phyloP scores from a whole-genome alignment of 2,888 invertebrate species.

The Phalera bucephala region DNA sequence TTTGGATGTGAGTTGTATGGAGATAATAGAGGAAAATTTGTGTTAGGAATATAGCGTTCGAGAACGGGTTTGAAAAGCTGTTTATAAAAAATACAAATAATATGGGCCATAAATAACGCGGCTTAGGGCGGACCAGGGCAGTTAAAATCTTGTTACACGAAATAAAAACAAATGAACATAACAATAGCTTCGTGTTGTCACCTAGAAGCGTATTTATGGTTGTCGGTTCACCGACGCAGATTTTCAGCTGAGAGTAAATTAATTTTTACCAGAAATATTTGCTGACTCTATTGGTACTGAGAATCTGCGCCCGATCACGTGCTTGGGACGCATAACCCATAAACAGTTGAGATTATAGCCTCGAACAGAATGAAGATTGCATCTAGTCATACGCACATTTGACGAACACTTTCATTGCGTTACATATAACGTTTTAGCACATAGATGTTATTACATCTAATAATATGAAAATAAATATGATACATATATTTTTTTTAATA shows the following conservation, averaged over 20 bases:
- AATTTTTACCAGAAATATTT: no score
- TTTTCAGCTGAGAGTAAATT: no score
- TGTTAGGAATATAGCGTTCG: slow-evolving; percentile 61
- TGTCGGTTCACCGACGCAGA: slow-evolving; percentile 58
- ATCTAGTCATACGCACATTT: slow-evolving; percentile 73
- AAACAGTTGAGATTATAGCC: slow-evolving; percentile 59
- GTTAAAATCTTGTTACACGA: slow-evolving; percentile 62
- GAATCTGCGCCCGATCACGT: slow-evolving; percentile 59
- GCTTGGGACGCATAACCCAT: slow-evolving; percentile 67
- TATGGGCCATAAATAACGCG: slow-evolving; percentile 72
- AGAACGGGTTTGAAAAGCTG: slow-evolving; percentile 62
- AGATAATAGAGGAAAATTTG: slow-evolving; percentile 58
- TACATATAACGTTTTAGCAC: slow-evolving; percentile 82
- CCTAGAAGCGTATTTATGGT: slow-evolving; percentile 78
- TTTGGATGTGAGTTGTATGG: slow-evolving; percentile 60
- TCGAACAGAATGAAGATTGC: slow-evolving; percentile 64
- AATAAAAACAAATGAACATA: slow-evolving; percentile 68
- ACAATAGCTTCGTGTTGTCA: slow-evolving; percentile 77
- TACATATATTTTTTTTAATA: slow-evolving; percentile 52
- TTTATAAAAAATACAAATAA: slow-evolving; percentile 61
- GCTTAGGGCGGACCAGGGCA: slow-evolving; percentile 74
- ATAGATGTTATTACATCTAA: slow-evolving; percentile 69
- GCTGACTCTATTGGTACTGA: no score
- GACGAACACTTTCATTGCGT: slow-evolving; percentile 78
- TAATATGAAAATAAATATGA: slow-evolving; percentile 64